Percentiles rank a stretch among this genome's conserved stretches.
These are phyloP conservation scores for Pseudanteris insignis DNA, from an alignment of 2,888 invertebrate species.

Conservation along the genomic window DNA sequence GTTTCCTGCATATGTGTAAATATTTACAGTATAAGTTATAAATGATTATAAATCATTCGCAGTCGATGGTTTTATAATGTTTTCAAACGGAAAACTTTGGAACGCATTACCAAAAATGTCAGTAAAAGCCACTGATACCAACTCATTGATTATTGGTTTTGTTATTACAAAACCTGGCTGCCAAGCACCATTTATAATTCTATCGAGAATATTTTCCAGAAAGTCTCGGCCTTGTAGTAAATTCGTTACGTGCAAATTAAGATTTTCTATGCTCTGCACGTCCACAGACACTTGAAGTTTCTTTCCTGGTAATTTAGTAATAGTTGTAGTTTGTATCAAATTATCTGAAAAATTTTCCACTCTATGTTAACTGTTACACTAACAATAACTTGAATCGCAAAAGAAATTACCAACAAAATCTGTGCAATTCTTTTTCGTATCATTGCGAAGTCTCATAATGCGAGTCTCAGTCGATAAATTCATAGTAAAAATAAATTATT, in stretches of 20 bases:
- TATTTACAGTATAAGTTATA: no score
- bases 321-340: conserved; percentile 73
- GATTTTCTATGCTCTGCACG: conserved; percentile 78
- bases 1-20: no score
- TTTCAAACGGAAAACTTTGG: conserved; percentile 76
- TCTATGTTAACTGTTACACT: conserved; percentile 2
- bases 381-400: no score
- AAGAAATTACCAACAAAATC: no score
- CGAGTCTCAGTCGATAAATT: no score
- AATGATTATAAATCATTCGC: no score
- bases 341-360: conserved; percentile 58
- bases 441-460: no score
- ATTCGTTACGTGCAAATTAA: conserved; percentile 81
- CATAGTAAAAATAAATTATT: no score
- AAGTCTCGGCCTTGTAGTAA: conserved; percentile 74
- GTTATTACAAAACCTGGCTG: conserved; percentile 81
- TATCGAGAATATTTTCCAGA: conserved; percentile 76
- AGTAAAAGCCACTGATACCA: conserved; percentile 84
- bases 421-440: no score
- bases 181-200: conserved; percentile 83
- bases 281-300: conserved; percentile 74
- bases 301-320: conserved; percentile 69
- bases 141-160: conserved; percentile 81
- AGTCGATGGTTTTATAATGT: conserved; percentile 71
- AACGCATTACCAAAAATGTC: conserved; percentile 83